Percentiles rank a stretch among this genome's conserved stretches.
These are phyloP conservation scores for Eumerus sabulonum DNA, from an alignment of 2,888 invertebrate species.

Conservation along the genomic window DNA sequence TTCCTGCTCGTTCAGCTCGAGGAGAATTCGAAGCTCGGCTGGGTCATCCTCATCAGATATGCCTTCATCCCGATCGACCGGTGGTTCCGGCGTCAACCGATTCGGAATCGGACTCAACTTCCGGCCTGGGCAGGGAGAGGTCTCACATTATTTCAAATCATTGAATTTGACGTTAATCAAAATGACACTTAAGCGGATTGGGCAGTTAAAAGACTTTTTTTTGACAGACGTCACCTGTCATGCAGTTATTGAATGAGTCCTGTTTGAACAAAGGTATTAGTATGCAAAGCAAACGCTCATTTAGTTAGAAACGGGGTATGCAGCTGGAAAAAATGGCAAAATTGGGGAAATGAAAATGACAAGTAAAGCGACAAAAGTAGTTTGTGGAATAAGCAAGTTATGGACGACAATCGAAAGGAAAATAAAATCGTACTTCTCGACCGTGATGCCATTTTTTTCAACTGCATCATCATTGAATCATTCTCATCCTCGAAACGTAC, in stretches of 20 bases:
- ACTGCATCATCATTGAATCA: conserved; percentile 95
- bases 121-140: conserved; percentile 80
- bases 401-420: conserved; percentile 40
- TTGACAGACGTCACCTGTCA: conserved; percentile 13
- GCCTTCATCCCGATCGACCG: conserved; percentile 86
- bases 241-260: conserved; percentile 42
- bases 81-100: conserved; percentile 83
- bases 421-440: conserved; percentile 84
- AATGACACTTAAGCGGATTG: neutral
- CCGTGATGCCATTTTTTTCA: conserved; percentile 96
- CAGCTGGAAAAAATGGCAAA: conserved; percentile 81
- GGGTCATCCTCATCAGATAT: conserved; percentile 90
- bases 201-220: neutral
- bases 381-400: conserved; percentile 58
- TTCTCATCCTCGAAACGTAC: conserved; percentile 97
- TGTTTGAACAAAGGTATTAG: conserved; percentile 23
- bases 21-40: conserved; percentile 89
- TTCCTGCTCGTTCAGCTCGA: conserved; percentile 95
- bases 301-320: conserved; percentile 71
- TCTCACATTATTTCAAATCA: neutral
- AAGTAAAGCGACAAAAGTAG: conserved; percentile 32
- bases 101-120: conserved; percentile 85
- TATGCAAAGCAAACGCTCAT: conserved; percentile 7
- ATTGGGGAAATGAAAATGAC: conserved; percentile 33
- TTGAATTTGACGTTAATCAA: neutral